phyloP scores from a whole-genome alignment of 2,797 vertebrate genomes.

The Coluber constrictor region DNA sequence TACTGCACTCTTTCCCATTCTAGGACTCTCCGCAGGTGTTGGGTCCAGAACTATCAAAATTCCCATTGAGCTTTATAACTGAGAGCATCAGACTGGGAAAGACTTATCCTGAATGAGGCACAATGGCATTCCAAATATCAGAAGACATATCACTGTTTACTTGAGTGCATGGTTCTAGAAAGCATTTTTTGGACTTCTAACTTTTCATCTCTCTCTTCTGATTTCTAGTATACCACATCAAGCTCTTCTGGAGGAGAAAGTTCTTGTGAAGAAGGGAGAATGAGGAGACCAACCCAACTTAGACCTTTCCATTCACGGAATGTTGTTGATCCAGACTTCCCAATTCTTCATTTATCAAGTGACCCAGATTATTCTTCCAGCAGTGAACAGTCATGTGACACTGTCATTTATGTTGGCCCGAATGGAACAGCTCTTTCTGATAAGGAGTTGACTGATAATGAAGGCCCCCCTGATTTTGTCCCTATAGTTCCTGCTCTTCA shows the following conservation, averaged over 20 bases:
- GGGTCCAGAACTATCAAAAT: not conserved
- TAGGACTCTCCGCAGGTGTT: not conserved
- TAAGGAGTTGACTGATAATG: constrained; percentile 84
- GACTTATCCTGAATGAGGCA: not conserved
- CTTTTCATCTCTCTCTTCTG: constrained; percentile 25
- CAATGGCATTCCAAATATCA: not conserved
- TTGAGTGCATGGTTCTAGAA: not conserved
- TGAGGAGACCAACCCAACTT: constrained; percentile 81
- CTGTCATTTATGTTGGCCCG: constrained; percentile 90
- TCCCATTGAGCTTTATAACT: not conserved
- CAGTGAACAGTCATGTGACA: constrained; percentile 95
- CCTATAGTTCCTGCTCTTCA: constrained; percentile 94
- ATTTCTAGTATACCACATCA: constrained; percentile 81
- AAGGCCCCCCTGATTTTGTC: constrained; percentile 87
- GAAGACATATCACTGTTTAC: not conserved
- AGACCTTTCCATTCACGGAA: constrained; percentile 88
- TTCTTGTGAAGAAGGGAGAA: constrained; percentile 87
- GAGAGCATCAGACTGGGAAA: not conserved
- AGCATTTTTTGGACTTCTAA: constrained; percentile 24
- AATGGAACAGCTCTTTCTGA: constrained; percentile 83
- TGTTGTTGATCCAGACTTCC: constrained; percentile 79
- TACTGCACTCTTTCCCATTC: not conserved
- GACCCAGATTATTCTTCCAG: constrained; percentile 89
- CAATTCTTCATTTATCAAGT: constrained; percentile 80
- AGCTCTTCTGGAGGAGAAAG: constrained; percentile 93